phyloP scores from a whole-genome alignment of 1,140 invertebrate genomes.

The Euwallacea similis region DNA sequence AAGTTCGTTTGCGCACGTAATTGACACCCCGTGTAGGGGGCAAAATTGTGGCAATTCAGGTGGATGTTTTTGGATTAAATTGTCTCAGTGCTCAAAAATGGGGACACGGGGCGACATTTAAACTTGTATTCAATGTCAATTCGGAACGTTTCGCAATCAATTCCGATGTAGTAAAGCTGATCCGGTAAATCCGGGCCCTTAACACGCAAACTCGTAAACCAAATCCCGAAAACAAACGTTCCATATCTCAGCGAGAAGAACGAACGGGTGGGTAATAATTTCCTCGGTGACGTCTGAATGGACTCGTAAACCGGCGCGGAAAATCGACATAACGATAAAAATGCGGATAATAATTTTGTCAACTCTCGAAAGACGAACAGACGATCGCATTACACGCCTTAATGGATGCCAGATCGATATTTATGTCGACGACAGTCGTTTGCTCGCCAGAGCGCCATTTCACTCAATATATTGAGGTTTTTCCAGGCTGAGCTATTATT shows the following conservation, averaged over 20 bases:
- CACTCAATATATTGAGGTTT: background rate
- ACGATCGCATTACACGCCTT: conserved; percentile 18
- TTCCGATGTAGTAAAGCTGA: background rate
- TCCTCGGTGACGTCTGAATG: conserved; percentile 28
- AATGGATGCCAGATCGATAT: conserved; percentile 13
- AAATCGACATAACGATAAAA: conserved; percentile 32
- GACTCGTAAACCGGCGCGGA: conserved; percentile 26
- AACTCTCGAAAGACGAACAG: conserved; percentile 4
- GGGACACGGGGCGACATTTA: no score
- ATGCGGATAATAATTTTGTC: conserved; percentile 30
- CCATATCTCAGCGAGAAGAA: background rate
- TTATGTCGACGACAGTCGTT: conserved; percentile 9
- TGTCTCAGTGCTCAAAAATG: no score
- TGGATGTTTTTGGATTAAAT: no score
- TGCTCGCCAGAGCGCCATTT: background rate
- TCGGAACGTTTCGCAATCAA: background rate
- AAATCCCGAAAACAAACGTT: conserved; percentile 4
- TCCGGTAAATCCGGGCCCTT: background rate
- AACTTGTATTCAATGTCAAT: no score
- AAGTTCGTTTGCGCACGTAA: no score
- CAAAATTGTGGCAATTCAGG: no score
- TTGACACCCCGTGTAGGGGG: no score
- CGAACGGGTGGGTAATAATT: conserved; percentile 7
- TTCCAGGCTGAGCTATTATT: background rate
- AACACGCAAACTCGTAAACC: conserved; percentile 14